A percentile compares a stretch with the other conserved stretches of the same genome.
These are phyloP conservation scores for Ciconia maguari DNA, from an alignment of 2,113 vertebrate genomes.

Conservation along the genomic window DNA sequence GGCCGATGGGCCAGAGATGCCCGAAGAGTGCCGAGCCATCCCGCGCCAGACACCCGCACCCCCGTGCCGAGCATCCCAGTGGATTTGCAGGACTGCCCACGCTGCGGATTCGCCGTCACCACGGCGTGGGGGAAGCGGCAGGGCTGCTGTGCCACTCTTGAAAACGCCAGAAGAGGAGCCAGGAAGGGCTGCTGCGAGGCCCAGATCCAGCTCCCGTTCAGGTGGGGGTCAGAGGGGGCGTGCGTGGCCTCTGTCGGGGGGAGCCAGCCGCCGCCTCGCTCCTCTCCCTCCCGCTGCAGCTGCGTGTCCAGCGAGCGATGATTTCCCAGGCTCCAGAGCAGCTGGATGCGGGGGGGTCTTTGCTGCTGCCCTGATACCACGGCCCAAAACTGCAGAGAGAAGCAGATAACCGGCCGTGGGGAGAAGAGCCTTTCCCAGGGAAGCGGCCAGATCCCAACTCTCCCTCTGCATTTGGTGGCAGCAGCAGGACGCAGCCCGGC, in stretches of 20 bases:
- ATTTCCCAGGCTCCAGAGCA: slow-evolving; percentile 83
- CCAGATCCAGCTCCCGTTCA: neutral
- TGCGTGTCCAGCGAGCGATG: slow-evolving; percentile 67
- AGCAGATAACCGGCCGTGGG: neutral
- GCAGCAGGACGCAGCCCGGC: neutral
- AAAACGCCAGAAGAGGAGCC: neutral
- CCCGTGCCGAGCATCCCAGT: neutral
- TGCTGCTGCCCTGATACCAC: slow-evolving; percentile 76
- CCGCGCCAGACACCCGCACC: neutral
- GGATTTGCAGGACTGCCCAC: neutral
- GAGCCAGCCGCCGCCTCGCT: rapidly evolving
- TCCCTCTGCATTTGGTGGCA: neutral
- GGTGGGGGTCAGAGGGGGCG: neutral
- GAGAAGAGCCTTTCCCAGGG: neutral
- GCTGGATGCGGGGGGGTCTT: slow-evolving; percentile 48
- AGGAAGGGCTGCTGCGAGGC: neutral
- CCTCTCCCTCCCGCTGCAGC: neutral
- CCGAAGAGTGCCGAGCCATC: neutral
- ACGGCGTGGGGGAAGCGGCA: rapidly evolving
- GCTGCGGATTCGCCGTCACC: neutral
- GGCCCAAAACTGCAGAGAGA: slow-evolving; percentile 83
- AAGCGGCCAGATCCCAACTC: neutral
- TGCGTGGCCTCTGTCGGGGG: neutral
- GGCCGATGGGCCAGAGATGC: neutral
- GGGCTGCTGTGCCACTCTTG: rapidly evolving